Evolutionary conservation across 2,888 invertebrate genomes (phyloP), one percentile per base, ranked within the genome.

Genomic region (Pelosia muscerda): DNA sequence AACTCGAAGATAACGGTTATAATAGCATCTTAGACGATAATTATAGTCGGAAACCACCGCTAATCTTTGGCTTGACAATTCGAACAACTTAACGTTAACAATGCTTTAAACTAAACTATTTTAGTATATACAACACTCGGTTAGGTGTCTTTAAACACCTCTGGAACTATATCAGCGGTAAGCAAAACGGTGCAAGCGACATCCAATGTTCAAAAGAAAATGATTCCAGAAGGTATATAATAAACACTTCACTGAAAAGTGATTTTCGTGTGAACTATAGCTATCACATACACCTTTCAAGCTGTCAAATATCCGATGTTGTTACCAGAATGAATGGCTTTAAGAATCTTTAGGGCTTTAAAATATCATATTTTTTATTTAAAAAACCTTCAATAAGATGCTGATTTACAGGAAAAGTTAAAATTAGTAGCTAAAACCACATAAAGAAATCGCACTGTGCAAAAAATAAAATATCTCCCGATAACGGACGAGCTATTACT

Each of bases 401-500:
- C 9, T 8, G 9, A 31, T 15, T n/a, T 4, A 25, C 11, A 61
- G 26, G 19, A 26, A 42, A 19, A 57, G 58, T 63, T 63, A 53
- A 54, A 57, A 55, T 19, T 22, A 59, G 60, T 49, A 49, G 31
- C 15, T 54, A 57, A 22, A 61, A 22, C 38, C 26, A 26, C 67
- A 75, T 78, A 65, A 58, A 72, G 72, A 72, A 67, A 74, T 63
- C 53, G 65, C 58, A 71, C 67, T 63, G 42, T 68, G 65, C 53
- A 84, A 82, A 81, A 82, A 71, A 68, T 54, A 56, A 63, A 72
- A 68, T 82, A 80, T 87, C 88, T 81, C 87, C 86, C 84, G 82
- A 76, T 71, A 70, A 80, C 82, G 85, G 86, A 86, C 82, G 78
- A 79, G 73, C 71, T 63, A 56, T 75, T 79, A 84, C 84, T 81